Conservation (phyloP, 1,140 invertebrate species). For the Drosophila mojavensis region DNA sequence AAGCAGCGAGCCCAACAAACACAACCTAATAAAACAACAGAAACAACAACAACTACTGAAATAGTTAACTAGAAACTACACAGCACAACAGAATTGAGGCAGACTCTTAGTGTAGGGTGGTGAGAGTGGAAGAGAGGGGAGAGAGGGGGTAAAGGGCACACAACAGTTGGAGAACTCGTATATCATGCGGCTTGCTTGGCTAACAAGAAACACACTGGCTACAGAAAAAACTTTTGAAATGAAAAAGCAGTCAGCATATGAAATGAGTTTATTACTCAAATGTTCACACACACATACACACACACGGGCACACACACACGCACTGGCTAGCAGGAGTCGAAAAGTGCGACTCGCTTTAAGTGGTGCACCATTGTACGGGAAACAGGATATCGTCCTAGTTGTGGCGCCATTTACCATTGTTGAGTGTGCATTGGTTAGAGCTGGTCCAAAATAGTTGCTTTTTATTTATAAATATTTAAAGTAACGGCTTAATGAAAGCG, state of each 20-base stretch:
- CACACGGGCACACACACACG: conserved; percentile 7
- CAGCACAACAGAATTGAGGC: conserved; percentile 2
- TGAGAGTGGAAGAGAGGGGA: background rate
- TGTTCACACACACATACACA: conserved; percentile 30
- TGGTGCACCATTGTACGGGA: conserved; percentile 58
- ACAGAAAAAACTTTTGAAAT: conserved; percentile 73
- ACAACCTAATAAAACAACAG: background rate
- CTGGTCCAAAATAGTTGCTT: conserved; percentile 58
- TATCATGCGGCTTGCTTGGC: conserved; percentile 64
- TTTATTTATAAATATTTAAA: conserved; percentile 79
- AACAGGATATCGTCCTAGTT: conserved; percentile 48
- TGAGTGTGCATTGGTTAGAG: conserved; percentile 4
- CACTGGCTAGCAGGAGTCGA: conserved; percentile 3
- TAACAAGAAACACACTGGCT: conserved; percentile 66
- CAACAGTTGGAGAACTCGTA: conserved; percentile 54
- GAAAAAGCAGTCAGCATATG: conserved; percentile 83
- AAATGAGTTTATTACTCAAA: conserved; percentile 83
- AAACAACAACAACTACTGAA: conserved; percentile 21
- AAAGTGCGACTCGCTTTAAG: conserved; percentile 65
- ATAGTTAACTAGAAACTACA: conserved; percentile 42
- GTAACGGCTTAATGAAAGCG: conserved; percentile 72
- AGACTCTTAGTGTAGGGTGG: background rate
- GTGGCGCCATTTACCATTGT: conserved; percentile 3
- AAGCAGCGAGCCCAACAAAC: conserved; percentile 30
- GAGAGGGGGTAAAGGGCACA: background rate